Conservation (phyloP, 2,113 vertebrate genomes). For the Nycticorax nycticorax region DNA sequence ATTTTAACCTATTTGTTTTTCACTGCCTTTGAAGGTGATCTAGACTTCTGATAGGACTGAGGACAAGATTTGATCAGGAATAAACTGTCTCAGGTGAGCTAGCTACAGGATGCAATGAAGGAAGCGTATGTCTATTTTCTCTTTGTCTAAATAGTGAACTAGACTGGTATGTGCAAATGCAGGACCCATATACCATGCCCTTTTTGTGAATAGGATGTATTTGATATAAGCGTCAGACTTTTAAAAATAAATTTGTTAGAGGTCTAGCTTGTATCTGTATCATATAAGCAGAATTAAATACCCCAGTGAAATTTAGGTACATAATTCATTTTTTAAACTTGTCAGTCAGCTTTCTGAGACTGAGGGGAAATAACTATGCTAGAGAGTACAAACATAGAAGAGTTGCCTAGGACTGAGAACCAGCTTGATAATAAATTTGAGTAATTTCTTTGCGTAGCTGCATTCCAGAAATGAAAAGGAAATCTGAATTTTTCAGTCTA, state of each 20-base stretch:
- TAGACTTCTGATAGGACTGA: not conserved
- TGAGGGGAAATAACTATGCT: not conserved
- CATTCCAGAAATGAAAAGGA: constrained; percentile 22
- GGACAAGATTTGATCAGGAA: not conserved
- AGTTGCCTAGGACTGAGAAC: not conserved
- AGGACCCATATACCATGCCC: fast-evolving
- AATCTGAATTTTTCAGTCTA: constrained; percentile 33
- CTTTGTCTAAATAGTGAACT: not conserved
- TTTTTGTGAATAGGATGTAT: not conserved
- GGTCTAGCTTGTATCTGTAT: not conserved
- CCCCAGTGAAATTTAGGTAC: not conserved
- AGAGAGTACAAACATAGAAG: not conserved
- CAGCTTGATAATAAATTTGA: constrained; percentile 1
- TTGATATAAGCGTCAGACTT: not conserved
- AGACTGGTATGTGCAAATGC: not conserved
- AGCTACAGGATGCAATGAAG: not conserved
- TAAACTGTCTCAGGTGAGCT: not conserved
- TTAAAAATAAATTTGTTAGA: not conserved
- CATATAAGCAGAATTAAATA: not conserved
- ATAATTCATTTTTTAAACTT: not conserved
- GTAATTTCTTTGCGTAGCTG: constrained; percentile 2
- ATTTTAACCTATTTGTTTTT: not conserved
- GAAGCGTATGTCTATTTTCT: not conserved
- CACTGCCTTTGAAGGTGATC: not conserved
- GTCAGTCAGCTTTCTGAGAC: not conserved